These are phyloP conservation scores for Leucoma salicis DNA, from an alignment of 2,888 invertebrate genomes.

Conservation along the genomic window DNA sequence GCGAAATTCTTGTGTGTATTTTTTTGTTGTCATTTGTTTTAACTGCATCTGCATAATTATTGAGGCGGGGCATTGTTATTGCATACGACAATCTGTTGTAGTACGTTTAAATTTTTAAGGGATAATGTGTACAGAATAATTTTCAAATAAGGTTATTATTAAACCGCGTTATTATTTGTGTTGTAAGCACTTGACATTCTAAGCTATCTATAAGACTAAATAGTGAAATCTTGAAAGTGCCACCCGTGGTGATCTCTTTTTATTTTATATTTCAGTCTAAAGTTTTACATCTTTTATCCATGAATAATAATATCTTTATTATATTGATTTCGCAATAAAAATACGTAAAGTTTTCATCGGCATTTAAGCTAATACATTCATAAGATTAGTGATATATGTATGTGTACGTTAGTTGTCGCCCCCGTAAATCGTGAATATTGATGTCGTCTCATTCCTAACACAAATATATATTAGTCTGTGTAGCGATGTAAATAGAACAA, in stretches of 20 bases:
- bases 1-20: constrained; percentile 15
- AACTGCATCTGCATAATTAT: constrained; percentile 11
- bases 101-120: constrained; percentile 1
- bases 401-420: constrained; percentile 8
- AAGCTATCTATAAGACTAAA: too few relatives aligned
- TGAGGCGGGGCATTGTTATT: constrained; percentile 30
- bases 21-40: constrained; percentile 9
- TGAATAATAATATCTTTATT: too few relatives aligned
- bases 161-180: constrained; percentile 3
- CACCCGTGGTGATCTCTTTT: too few relatives aligned
- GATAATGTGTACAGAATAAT: constrained; percentile 3
- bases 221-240: too few relatives aligned
- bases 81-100: constrained; percentile 22
- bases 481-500: constrained; percentile 7
- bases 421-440: not conserved
- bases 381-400: constrained; percentile 2
- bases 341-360: not conserved
- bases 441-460: constrained; percentile 3
- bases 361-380: not conserved
- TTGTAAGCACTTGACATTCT: too few relatives aligned
- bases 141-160: constrained; percentile 4
- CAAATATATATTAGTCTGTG: constrained; percentile 8
- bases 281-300: too few relatives aligned
- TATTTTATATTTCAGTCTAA: too few relatives aligned
- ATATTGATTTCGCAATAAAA: constrained; percentile 3